These are phyloP conservation scores for Propsilocerus akamusi DNA, from an alignment of 1,140 invertebrate genomes.

Conservation along the genomic window DNA sequence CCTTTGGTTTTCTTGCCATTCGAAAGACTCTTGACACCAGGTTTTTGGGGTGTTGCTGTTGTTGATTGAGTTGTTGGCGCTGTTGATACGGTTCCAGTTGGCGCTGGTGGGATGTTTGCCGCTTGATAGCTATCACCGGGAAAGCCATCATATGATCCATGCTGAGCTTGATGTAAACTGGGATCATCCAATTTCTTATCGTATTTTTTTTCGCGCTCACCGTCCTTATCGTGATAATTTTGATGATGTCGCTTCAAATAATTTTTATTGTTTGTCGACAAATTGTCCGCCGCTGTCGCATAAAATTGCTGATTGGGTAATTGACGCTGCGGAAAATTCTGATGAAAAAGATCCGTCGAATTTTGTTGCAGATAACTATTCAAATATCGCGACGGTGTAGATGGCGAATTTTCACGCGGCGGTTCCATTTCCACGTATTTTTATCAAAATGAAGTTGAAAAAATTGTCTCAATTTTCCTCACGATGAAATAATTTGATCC, in stretches of 20 bases:
- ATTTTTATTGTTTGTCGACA: neutral
- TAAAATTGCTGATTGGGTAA: slow-evolving; percentile 1
- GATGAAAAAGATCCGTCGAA: neutral
- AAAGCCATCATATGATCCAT: neutral
- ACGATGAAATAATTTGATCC: too few relatives aligned
- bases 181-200: neutral
- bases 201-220: neutral
- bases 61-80: neutral
- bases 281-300: neutral
- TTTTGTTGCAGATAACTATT: slow-evolving; percentile 1
- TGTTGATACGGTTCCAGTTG: neutral
- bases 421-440: slow-evolving; percentile 1
- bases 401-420: neutral
- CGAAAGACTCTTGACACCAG: slow-evolving; percentile 15
- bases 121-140: neutral
- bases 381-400: neutral
- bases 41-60: neutral
- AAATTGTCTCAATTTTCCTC: too few relatives aligned
- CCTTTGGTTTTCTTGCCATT: slow-evolving; percentile 99
- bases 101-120: neutral
- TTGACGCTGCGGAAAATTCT: neutral
- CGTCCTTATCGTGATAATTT: neutral
- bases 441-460: too few relatives aligned
- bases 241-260: neutral
- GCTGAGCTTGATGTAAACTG: neutral